Base-by-base conservation (phyloP, 1,140 invertebrate genomes). In the Zaprionus inermis region DNA sequence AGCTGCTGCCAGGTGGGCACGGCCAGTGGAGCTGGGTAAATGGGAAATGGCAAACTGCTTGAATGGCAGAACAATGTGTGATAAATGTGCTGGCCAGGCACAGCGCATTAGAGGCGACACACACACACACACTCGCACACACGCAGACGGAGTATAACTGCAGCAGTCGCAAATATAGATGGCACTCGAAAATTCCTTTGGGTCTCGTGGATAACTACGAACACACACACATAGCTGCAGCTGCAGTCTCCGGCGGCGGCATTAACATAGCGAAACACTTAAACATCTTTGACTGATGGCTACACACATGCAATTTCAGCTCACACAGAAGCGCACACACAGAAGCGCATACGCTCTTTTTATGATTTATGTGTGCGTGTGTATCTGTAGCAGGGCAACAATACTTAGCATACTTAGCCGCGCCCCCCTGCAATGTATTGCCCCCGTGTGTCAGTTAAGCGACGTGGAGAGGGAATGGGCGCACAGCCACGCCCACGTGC, bases 241-340 rank as follows among this genome's bases (percentile, higher is more conserved):
- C 32, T 63, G 46, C 36, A 64, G 18, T 20, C 64, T 20, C 24
- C 44, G 54, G 38, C 60, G 46, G 24, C 72, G 67, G 74, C 78
- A 84, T 84, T 84, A 84, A 86, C 81, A 85, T 85, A 72, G 76
- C 81, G 75, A 82, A 79, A 82, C 83, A 85, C 79, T 85, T 88
- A 86, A 85, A 71, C 82, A 76, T 76, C 76, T 86, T 86, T 85
- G 82, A 85, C 83, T 80, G 79, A 85, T 83, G 80, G 80, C 80
- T 24, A 22, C 20, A 64, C 66, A 64, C 74, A 81, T 75, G 81
- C 81, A 85, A 49, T 74, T 81, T 22, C 63, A 64, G 70, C 74
- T 58, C 7, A 44, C 46, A 18, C 24, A 59, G 18, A 60, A 49
- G 58, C 57, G 51, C 57, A 51, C 32, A 41, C 72, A 60, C 32